Evolutionary conservation across 2,888 invertebrate genomes (phyloP), one percentile per base, ranked within the genome.

Genomic region (Cephus pygmeus): DNA sequence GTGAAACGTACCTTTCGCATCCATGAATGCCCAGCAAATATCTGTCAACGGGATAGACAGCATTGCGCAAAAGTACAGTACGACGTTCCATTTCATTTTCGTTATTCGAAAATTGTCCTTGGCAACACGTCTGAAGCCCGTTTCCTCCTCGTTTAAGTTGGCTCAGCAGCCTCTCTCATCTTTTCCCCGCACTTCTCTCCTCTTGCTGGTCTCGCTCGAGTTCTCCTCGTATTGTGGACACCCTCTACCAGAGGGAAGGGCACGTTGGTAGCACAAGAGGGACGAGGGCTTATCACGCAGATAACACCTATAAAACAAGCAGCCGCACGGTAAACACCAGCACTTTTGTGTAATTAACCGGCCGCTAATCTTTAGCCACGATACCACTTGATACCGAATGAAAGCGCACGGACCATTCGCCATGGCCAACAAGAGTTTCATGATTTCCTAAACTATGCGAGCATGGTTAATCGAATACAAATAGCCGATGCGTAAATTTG

Each of bases 81-180:
- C 84, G 81, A 83, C 85, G 82, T 87, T 83, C 87, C 87, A 87
- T 88, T 87, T 89, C 89, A 89, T 89, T 85, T 89, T 89, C 86
- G 86, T 86, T 85, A 83, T 81, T 85, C 81, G 82, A 75, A 81
- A 80, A 81, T 77, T 80, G 80, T 79, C 77, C 80, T 79, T 40
- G 40, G 40, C 40, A 40, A 40, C 73, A 69, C 79, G 69, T 76
- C 79, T 78, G 77, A 77, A 79, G 75, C 71, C 76, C 79, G 40
- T 40, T 40, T 40, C 4, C 40, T 40, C 40, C 6, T 40, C 15
- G 15, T 40, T 40, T 40, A 40, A 40, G 40, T 40, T 23, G 40
- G 40, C 40, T 40, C 40, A 40, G 40, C 34, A 75, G 71, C 34
- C 75, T 74, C 76, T 80, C 79, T 84, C 84, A 84, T 77, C 79